Evolutionary conservation across 2,113 vertebrate species (phyloP), one percentile per base, ranked within the genome.

Genomic region (Corydoras maculifer): DNA sequence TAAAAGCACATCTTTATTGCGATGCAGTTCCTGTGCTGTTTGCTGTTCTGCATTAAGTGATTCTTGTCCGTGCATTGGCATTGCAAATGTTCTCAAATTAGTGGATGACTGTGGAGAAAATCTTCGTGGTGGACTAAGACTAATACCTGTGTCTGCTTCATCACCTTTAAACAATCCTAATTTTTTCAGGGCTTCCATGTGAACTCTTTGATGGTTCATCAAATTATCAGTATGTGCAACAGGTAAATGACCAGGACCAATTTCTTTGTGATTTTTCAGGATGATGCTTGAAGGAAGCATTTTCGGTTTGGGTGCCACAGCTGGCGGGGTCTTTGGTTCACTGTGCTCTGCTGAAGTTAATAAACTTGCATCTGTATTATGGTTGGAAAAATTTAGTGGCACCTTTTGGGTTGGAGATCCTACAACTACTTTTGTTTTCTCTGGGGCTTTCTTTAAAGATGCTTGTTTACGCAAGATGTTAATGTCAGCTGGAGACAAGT

Each of bases 221-320:
- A 63, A 2, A 58, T 69, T 62, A 15, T 87, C 84, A 6, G 58
- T 63, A 35, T 68, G 55, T 1, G 75, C 9, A 2, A 82, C 32
- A 11, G 62, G 29, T 0, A 67, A 8, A 66, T 31, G 66, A 8
- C 53, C 63, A n/a, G 65, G 68, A 31, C 59, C 58, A 8, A 58
- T 2, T 0, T 18, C 75, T 62, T 87, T 91, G 79, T 92, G 90
- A 64, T 85, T 91, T 77, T 91, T 97, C 67, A 97, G 76, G 57
- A 94, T 70, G 11, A 98, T 98, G 70, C 94, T 95, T 0, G 94
- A 82, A 0, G 96, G 94, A 74, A 97, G 66, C 75, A 86, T 94
- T 59, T 94, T 91, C 0, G 94, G 91, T 71, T 95, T 98, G 2
- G 94, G 91, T 8, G 92, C 91, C 60, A 90, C 89, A 3, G 81